Percentiles rank a stretch among this genome's conserved stretches.
Conservation (phyloP, 2,797 vertebrate species). For the Danio choprae region DNA sequence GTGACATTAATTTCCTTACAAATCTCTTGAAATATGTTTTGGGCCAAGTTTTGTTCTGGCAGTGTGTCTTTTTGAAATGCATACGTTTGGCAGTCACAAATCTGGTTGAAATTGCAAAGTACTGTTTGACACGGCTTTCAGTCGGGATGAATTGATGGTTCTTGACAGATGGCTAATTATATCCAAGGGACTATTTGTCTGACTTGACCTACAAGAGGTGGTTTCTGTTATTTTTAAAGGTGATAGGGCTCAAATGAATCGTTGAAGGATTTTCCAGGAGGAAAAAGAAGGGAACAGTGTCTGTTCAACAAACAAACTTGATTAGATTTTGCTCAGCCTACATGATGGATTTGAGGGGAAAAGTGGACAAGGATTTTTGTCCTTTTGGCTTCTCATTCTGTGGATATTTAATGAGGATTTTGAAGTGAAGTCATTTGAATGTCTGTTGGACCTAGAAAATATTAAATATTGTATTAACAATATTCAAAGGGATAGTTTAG, state of each 20-base stretch:
- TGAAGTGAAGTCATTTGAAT: background rate
- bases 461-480: background rate
- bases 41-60: slow-evolving; percentile 70
- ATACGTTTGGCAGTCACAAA: slow-evolving; percentile 74
- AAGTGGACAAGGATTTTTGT: slow-evolving; percentile 9
- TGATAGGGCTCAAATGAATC: slow-evolving; percentile 78
- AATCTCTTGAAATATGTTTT: slow-evolving; percentile 77
- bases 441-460: no score
- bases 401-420: slow-evolving; percentile 49
- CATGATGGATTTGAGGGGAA: background rate
- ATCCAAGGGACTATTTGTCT: slow-evolving; percentile 76
- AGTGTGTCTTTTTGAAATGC: slow-evolving; percentile 73
- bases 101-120: slow-evolving; percentile 75
- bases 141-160: slow-evolving; percentile 77
- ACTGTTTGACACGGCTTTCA: slow-evolving; percentile 79
- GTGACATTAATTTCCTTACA: slow-evolving; percentile 82
- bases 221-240: slow-evolving; percentile 79
- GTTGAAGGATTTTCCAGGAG: slow-evolving; percentile 72
- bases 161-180: slow-evolving; percentile 82
- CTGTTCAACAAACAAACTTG: slow-evolving; percentile 61
- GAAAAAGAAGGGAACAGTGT: slow-evolving; percentile 63
- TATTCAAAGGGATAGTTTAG: no score
- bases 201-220: slow-evolving; percentile 76
- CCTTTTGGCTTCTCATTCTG: background rate
- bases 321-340: slow-evolving; percentile 46